These are phyloP conservation scores for Zeuzera pyrina DNA, from an alignment of 2,888 invertebrate species.

Conservation along the genomic window DNA sequence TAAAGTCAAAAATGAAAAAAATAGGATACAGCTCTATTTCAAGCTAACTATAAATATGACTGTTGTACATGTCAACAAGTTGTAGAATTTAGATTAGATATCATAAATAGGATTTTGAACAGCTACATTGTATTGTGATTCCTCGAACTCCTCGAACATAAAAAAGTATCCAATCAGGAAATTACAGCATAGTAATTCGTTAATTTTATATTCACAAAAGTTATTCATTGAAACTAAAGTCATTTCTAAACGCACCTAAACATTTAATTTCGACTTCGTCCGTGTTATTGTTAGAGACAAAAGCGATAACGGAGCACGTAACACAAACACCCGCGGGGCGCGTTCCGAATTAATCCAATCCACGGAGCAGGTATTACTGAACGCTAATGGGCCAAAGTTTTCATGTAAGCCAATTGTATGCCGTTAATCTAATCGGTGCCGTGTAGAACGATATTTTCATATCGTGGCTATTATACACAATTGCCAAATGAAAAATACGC, in stretches of 20 bases:
- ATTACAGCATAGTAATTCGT: too few species aligned
- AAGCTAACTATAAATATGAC: too few species aligned
- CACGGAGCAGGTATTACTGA: slow-evolving; percentile 40
- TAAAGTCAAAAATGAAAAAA: too few species aligned
- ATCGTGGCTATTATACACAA: slow-evolving; percentile 33
- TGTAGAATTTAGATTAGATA: too few species aligned
- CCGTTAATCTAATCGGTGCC: slow-evolving; percentile 64
- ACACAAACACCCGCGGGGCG: slow-evolving; percentile 37
- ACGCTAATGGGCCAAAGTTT: slow-evolving; percentile 53
- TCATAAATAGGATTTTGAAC: too few species aligned
- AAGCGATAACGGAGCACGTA: slow-evolving; percentile 42
- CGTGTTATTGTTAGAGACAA: slow-evolving; percentile 42
- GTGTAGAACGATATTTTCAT: slow-evolving; percentile 63
- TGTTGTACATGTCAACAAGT: too few species aligned
- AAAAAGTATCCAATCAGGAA: too few species aligned
- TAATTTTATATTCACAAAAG: too few species aligned
- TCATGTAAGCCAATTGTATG: slow-evolving; percentile 65
- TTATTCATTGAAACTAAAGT: too few species aligned
- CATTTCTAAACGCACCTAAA: neutral
- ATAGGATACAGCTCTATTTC: too few species aligned
- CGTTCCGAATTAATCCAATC: slow-evolving; percentile 53
- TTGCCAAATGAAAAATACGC: slow-evolving; percentile 69
- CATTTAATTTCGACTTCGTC: slow-evolving; percentile 37
- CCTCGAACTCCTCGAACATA: too few species aligned
- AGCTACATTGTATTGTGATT: too few species aligned